phyloP scores from a whole-genome alignment of 2,888 invertebrate genomes.

The Hemithea aestivaria region DNA sequence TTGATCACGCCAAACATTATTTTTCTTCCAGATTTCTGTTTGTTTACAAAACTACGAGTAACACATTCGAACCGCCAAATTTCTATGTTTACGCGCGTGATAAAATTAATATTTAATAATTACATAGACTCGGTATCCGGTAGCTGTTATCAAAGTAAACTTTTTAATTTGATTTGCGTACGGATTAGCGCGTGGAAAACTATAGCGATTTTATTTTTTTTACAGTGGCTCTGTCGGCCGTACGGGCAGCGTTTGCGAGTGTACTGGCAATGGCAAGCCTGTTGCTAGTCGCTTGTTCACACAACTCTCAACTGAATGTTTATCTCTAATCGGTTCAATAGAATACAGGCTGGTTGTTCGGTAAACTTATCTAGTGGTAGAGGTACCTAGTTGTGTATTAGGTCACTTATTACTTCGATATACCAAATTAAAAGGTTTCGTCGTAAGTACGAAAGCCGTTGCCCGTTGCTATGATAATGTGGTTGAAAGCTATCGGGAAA shows the following conservation, averaged over 20 bases:
- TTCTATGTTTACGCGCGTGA: slow-evolving; percentile 48
- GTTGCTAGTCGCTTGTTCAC: slow-evolving; percentile 22
- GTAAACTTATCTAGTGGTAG: background rate
- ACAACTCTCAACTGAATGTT: slow-evolving; percentile 13
- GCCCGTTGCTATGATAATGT: too few species aligned
- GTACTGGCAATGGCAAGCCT: slow-evolving; percentile 14
- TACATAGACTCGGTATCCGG: slow-evolving; percentile 44
- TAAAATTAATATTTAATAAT: slow-evolving; percentile 37
- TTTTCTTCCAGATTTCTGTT: slow-evolving; percentile 27
- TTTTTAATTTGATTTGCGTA: slow-evolving; percentile 21
- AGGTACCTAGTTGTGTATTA: slow-evolving; percentile 1
- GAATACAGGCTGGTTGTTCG: background rate
- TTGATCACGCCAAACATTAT: slow-evolving; percentile 22
- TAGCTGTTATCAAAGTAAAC: slow-evolving; percentile 36
- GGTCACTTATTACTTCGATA: too few species aligned
- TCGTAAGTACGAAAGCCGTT: too few species aligned
- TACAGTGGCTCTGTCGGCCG: slow-evolving; percentile 4
- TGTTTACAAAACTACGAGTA: slow-evolving; percentile 33
- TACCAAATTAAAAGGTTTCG: too few species aligned
- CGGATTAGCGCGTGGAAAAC: slow-evolving; percentile 17
- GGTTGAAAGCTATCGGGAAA: too few species aligned
- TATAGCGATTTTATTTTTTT: slow-evolving; percentile 6
- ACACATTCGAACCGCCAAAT: slow-evolving; percentile 40
- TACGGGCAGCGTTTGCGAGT: slow-evolving; percentile 19
- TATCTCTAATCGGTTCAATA: slow-evolving; percentile 20